Evolutionary conservation across 2,797 vertebrate genomes (phyloP), one percentile per base, ranked within the genome.

Genomic region (Neostethus bicornis): DNA sequence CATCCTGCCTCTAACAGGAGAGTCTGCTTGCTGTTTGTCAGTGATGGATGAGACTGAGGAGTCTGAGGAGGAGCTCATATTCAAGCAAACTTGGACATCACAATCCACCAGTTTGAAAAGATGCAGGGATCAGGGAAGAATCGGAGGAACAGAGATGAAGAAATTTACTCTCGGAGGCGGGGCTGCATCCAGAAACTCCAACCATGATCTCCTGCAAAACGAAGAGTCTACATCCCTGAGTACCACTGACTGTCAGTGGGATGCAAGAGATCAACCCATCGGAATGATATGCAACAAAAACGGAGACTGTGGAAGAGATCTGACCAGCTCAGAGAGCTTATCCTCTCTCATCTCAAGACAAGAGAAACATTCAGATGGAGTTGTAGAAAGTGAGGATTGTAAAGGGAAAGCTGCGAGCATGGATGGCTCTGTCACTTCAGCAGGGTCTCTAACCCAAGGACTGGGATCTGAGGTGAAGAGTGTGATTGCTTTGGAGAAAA

Each of bases 251-350:
- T 52, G 84, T 81, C 86, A 70, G 39, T 68, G 86, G 77, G 83
- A 90, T 81, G 87, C 68, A 61, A 77, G 62, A 65, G 78, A 75
- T 24, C 77, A 57, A 53, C 75, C 66, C 68, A 75, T 66, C 80
- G 89, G 77, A 7, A 91, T 92, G 92, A 91, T 90, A 87, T 92
- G 91, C 89, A 92, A 90, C 79, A 91, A 91, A 73, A 94, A 93
- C 92, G 92, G 93, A 74, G 93, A 93, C 28, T 93, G 92, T 79
- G 89, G 90, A 88, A 85, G 89, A 84, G 88, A 92, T 76, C 85
- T 87, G 42, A 77, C 75, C 80, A 84, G 81, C 69, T 87, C 90
- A 46, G 90, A 85, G 77, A 92, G 91, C 68, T 86, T 91, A 71
- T 89, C 90, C 55, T 91, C 92, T 49, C 87, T 90, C 69, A 66